phyloP scores from a whole-genome alignment of 1,140 invertebrate species.

The Drosophila virilis region DNA sequence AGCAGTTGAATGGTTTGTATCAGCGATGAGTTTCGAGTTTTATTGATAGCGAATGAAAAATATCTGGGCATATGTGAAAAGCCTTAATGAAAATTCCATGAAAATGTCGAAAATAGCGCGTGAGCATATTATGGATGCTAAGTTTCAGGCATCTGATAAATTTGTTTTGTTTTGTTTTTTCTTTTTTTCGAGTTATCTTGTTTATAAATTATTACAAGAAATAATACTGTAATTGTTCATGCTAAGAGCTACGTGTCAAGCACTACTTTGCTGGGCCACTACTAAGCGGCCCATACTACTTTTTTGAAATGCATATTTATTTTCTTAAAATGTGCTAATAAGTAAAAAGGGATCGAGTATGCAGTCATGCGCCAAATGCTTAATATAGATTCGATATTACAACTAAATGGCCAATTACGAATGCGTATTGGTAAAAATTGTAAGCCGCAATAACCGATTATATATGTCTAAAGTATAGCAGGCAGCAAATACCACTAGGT shows the following conservation, averaged over 20 bases:
- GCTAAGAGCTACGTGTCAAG: constrained; percentile 43
- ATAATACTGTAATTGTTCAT: constrained; percentile 29
- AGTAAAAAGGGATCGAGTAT: constrained; percentile 13
- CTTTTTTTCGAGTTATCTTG: too few species aligned
- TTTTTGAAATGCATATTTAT: not conserved
- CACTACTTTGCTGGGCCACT: constrained; percentile 25
- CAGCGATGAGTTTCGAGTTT: constrained; percentile 18
- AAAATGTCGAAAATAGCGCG: constrained; percentile 5
- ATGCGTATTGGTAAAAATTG: constrained; percentile 53
- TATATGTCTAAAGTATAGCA: constrained; percentile 24
- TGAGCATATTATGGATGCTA: not conserved
- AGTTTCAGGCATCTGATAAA: too few species aligned
- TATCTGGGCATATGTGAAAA: constrained; percentile 4
- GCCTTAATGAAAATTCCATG: constrained; percentile 6
- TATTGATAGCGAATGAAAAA: constrained; percentile 8
- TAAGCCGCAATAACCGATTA: constrained; percentile 38
- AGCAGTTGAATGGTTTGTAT: constrained; percentile 18
- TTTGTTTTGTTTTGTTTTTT: not conserved
- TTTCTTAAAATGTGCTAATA: constrained; percentile 3
- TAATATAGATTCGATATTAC: constrained; percentile 43
- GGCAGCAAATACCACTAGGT: constrained; percentile 46
- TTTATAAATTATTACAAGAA: not conserved
- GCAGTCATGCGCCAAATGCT: constrained; percentile 50
- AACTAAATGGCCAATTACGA: constrained; percentile 58
- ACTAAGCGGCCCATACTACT: constrained; percentile 29